Evolutionary conservation across 2,113 vertebrate genomes (phyloP), one percentile per base, ranked within the genome.

Genomic region (Miniopterus natalensis): DNA sequence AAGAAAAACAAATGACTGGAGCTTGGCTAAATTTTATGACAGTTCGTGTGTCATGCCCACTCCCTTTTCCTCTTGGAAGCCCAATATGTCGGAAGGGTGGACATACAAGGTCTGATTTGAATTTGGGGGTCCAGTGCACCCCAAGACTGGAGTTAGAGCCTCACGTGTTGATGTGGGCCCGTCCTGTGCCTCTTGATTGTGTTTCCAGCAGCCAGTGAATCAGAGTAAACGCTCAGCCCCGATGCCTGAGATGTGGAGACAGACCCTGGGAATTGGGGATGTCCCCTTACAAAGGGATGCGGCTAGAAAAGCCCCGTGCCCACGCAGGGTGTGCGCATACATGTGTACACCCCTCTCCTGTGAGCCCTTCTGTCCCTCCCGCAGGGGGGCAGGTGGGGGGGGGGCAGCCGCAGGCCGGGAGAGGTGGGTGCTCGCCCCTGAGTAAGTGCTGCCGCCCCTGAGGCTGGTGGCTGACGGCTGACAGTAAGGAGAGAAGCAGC

Each of bases 401-500:
- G 36, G 36, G 36, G 36, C 36, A 36, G 36, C 36, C 36, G 36
- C 36, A 36, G 36, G 36, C 88, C 47, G 23, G 59, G 77, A 80
- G 51, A 71, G 68, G 75, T 47, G 84, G 88, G 94, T 97, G 95
- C 95, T 96, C 98, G 97, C 96, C 98, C 98, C 97, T 98, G 98
- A 98, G 98, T 98, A 98, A 98, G 98, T 96, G 40, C 99, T 99
- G 99, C 36, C 36, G 36, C 36, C 36, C 36, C 36, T 36, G 36
- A 36, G 36, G 36, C 36, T 36, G 36, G 36, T 36, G 36, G 36
- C 36, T 36, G 36, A 36, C 36, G 36, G 36, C 36, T 36, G 36
- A 36, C 36, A 99, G 99, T 99, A 99, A 99, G 99, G 99, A 99
- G 99, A 99, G 99, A 99, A 99, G 98, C 99, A 99, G 99, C 99